Base-by-base conservation (phyloP, 2,797 vertebrate genomes). In the Salmo trutta region DNA sequence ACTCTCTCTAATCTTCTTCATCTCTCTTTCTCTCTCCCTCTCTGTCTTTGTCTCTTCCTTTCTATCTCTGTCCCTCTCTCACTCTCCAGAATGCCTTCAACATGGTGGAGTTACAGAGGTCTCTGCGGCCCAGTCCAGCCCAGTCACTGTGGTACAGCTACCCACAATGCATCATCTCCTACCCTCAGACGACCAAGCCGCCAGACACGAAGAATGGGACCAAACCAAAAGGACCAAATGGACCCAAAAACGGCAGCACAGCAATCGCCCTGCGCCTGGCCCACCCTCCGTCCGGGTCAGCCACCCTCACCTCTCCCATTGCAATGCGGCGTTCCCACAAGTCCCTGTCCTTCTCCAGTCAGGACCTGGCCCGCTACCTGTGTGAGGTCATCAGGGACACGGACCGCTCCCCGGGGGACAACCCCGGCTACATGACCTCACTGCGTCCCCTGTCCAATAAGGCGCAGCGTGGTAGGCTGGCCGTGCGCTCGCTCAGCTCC, bases 91-190 rank as follows among this genome's bases (percentile, higher is more conserved):
- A 97, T 29, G 95, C 93, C 0, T 98, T 96, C 74, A 93, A 96
- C 83, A 96, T 97, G 95, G 95, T 96, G 16, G 96, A 97, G 84
- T 94, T 97, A 86, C 96, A 97, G 92, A 94, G 95, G 79, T 96
- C 95, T 17, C 87, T 96, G 54, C 95, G 96, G 79, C 92, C 91
- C 81, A 96, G 95, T 84, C 95, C 95, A 0, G 94, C 93, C 0
- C 95, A 92, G 70, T 94, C 94, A 0, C 87, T 95, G 8, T 91
- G 94, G 74, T 93, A 90, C 89, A 90, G 90, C 85, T 92, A 93
- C 52, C 92, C 88, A 1, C 92, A 91, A 2, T 89, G 88, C 52
- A 79, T 91, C 75, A 86, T 67, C 85, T 89, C 84, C 84, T 91
- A 90, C 87, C 91, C 93, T 0, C 93, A 92, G 82, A 90, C 87